Evolutionary conservation across 2,113 vertebrate genomes (phyloP).

Genomic region (Coracopsis vasa): DNA sequence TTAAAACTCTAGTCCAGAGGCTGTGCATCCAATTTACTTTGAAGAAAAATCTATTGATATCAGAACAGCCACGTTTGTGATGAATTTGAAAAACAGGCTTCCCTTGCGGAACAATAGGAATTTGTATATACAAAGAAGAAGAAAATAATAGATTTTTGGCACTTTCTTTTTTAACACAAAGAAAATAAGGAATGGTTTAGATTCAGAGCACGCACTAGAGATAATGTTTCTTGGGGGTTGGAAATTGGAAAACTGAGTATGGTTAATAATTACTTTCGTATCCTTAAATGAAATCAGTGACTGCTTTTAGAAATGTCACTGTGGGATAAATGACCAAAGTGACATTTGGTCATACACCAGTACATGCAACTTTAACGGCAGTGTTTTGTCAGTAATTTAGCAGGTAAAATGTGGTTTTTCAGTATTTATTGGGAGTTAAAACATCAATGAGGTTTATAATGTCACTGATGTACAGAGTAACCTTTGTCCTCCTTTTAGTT

Average conservation of each 20-base stretch:
- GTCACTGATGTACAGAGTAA: background rate
- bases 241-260: background rate
- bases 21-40: background rate
- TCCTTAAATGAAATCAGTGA: background rate
- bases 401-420: background rate
- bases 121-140: background rate
- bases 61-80: background rate
- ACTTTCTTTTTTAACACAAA: background rate
- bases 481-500: background rate
- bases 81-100: background rate
- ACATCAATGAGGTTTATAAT: background rate
- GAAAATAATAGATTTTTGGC: background rate
- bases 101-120: background rate
- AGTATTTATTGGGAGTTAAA: background rate
- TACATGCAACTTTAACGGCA: background rate
- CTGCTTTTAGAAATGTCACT: background rate
- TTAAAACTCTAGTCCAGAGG: constrained; percentile 28
- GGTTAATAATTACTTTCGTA: background rate
- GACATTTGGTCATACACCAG: background rate
- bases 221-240: background rate
- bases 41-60: constrained; percentile 22
- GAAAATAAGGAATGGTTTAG: background rate
- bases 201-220: background rate
- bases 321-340: background rate
- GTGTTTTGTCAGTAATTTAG: background rate